These are phyloP conservation scores for Cheumatopsyche charites DNA, from an alignment of 1,140 invertebrate genomes.

Conservation along the genomic window DNA sequence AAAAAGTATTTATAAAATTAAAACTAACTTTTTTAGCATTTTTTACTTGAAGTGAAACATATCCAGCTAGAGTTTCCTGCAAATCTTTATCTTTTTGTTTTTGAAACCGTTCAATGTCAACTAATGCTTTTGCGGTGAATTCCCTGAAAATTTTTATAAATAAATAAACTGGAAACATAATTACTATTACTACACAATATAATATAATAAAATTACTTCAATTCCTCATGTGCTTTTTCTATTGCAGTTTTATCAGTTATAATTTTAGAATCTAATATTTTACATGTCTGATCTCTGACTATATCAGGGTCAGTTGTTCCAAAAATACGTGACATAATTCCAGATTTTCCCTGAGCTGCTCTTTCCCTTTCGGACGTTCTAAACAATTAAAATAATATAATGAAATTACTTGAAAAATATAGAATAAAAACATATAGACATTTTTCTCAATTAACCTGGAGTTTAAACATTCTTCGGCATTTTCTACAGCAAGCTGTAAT, in stretches of 20 bases:
- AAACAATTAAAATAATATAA: not conserved
- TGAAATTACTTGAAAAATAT: not conserved
- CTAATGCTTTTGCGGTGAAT: conserved; percentile 72
- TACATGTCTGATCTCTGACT: conserved; percentile 74
- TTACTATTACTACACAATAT: not conserved
- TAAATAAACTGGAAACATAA: conserved; percentile 36
- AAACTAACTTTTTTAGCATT: conserved; percentile 75
- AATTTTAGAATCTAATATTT: conserved; percentile 76
- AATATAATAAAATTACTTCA: conserved; percentile 62
- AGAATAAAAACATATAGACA: conserved; percentile 52
- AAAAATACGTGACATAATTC: conserved; percentile 75
- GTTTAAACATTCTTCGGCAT: conserved; percentile 68
- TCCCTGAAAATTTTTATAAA: conserved; percentile 71
- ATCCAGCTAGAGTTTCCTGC: conserved; percentile 76
- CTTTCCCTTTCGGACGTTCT: conserved; percentile 62
- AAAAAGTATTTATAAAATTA: conserved; percentile 10
- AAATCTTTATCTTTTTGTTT: conserved; percentile 78
- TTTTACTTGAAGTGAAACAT: conserved; percentile 80
- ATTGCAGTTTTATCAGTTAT: conserved; percentile 67
- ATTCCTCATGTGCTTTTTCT: conserved; percentile 65
- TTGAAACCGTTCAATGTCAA: conserved; percentile 80
- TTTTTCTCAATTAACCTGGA: conserved; percentile 65
- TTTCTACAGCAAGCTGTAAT: conserved; percentile 74
- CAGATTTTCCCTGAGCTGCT: conserved; percentile 70
- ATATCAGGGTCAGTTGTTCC: conserved; percentile 82